Conservation (phyloP, 2,797 vertebrate genomes). For the Cheirogaleus major region DNA sequence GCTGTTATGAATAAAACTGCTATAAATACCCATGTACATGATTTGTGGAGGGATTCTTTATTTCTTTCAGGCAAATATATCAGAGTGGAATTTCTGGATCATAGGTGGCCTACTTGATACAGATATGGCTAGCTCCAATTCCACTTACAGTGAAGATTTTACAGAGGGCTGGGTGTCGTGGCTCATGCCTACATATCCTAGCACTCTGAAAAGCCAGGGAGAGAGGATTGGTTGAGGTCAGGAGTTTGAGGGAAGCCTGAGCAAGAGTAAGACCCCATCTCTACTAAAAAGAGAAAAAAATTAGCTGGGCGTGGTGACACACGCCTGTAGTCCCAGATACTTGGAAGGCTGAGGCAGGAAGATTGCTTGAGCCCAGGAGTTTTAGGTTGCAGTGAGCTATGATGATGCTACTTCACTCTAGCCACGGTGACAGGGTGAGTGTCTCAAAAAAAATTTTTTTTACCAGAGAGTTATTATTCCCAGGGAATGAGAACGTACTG, state of each 20-base stretch:
- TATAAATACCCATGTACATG: not conserved
- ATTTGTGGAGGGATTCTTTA: not conserved
- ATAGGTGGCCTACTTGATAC: not conserved
- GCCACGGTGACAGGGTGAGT: not conserved
- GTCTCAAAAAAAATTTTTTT: not conserved
- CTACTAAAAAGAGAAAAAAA: not conserved
- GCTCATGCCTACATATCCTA: not conserved
- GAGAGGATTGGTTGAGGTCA: not conserved
- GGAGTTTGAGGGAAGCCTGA: not conserved
- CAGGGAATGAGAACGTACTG: not conserved
- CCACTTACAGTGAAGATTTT: not conserved
- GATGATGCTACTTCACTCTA: not conserved
- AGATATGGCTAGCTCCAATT: not conserved
- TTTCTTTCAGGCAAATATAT: not conserved
- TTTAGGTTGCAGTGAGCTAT: not conserved
- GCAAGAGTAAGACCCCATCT: not conserved
- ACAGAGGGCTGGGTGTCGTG: not conserved
- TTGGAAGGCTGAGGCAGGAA: not conserved
- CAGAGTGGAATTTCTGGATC: not conserved
- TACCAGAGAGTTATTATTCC: not conserved
- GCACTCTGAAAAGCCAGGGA: not conserved
- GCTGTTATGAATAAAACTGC: not conserved
- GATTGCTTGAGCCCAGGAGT: not conserved
- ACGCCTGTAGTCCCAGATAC: not conserved
- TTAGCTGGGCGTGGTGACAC: not conserved